Conservation (phyloP, 2,888 invertebrate species). For the Xylota sylvarum region DNA sequence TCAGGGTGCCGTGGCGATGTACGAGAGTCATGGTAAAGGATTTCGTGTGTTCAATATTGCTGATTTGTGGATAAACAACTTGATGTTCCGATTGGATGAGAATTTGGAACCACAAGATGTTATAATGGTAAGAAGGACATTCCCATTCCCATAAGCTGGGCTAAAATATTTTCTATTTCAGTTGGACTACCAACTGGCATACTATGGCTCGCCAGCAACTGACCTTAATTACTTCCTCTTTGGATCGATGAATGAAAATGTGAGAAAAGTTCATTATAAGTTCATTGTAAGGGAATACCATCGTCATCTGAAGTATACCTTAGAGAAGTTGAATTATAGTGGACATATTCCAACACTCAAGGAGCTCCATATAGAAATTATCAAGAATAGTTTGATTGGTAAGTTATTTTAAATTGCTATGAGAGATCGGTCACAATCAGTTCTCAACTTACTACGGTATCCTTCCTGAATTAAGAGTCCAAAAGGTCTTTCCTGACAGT, state of each 20-base stretch:
- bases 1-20: conserved; percentile 81
- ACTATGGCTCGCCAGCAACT: conserved; percentile 83
- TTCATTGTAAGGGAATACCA: conserved; percentile 83
- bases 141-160: background rate
- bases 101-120: conserved; percentile 83
- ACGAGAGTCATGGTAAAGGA: conserved; percentile 79
- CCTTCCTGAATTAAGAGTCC: too few species aligned
- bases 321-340: conserved; percentile 81
- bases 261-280: conserved; percentile 83
- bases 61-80: conserved; percentile 84
- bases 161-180: conserved; percentile 58
- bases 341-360: conserved; percentile 82
- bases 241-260: conserved; percentile 83
- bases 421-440: background rate
- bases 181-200: conserved; percentile 84
- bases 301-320: conserved; percentile 80
- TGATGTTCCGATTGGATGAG: conserved; percentile 83
- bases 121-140: conserved; percentile 80
- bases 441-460: too few species aligned
- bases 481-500: too few species aligned
- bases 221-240: conserved; percentile 83
- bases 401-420: conserved; percentile 13
- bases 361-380: conserved; percentile 83
- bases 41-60: conserved; percentile 83
- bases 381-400: conserved; percentile 83